A percentile compares a stretch with the other conserved stretches of the same genome.
phyloP scores from a whole-genome alignment of 2,113 vertebrate genomes.

The Climacteris rufus region DNA sequence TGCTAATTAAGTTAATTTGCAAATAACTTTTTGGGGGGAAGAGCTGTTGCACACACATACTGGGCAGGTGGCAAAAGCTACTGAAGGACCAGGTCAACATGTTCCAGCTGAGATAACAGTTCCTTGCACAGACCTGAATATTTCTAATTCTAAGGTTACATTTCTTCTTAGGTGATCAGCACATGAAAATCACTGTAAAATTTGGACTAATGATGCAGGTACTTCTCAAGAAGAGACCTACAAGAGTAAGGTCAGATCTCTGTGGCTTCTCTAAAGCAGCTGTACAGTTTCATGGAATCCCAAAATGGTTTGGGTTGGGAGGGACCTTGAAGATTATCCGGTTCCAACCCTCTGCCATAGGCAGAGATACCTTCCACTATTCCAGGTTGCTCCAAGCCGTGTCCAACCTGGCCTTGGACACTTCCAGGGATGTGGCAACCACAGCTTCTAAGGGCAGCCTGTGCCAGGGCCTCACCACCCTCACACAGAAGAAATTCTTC shows the following conservation, averaged over 20 bases:
- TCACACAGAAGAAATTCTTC: not conserved
- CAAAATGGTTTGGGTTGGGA: not conserved
- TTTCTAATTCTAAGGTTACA: not conserved
- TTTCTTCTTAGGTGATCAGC: not conserved
- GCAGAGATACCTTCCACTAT: not conserved
- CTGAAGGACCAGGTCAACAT: not conserved
- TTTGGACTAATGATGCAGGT: not conserved
- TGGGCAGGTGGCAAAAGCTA: not conserved
- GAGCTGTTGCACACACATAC: not conserved
- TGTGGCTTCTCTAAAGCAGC: not conserved
- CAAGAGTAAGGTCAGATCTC: not conserved
- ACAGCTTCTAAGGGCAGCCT: not conserved
- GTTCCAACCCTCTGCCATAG: not conserved
- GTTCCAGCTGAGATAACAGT: not conserved
- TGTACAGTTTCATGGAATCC: not conserved
- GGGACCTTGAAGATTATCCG: not conserved
- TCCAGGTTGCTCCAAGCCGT: not conserved
- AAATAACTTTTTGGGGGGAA: slow-evolving; percentile 13
- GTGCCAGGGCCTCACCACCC: not conserved
- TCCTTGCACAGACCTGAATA: not conserved
- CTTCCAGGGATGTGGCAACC: not conserved
- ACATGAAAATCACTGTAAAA: not conserved
- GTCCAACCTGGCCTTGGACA: not conserved
- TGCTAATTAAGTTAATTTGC: slow-evolving; percentile 60
- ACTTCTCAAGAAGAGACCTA: not conserved